Percentiles rank a stretch among this genome's conserved stretches.
Conservation (phyloP, 2,113 vertebrate genomes). For the Genyomyrus donnyi region DNA sequence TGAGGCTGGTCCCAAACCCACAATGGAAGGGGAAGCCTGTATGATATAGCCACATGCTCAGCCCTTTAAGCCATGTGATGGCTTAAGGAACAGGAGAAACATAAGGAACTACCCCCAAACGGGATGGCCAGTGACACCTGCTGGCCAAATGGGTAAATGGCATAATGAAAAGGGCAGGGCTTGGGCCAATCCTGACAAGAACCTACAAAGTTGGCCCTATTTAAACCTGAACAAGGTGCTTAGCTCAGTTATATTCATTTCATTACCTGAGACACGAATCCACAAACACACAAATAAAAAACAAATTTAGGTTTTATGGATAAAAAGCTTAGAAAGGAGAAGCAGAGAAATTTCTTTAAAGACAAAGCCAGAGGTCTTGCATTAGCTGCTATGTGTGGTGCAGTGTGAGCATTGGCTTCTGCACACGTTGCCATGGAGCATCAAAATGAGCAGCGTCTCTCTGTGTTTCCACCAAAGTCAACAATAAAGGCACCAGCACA, state of each 20-base stretch:
- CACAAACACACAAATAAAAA: not conserved
- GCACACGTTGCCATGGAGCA: not conserved
- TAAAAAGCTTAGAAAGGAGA: not conserved
- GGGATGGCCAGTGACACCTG: not conserved
- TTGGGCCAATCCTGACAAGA: not conserved
- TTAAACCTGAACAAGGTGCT: not conserved
- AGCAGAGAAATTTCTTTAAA: not conserved
- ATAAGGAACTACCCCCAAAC: not conserved
- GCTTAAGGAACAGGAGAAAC: not conserved
- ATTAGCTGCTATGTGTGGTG: not conserved
- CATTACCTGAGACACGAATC: not conserved
- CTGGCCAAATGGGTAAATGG: not conserved
- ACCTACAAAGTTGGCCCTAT: not conserved
- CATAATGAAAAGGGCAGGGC: not conserved
- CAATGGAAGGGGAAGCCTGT: not conserved
- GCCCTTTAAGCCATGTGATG: not conserved
- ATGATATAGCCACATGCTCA: not conserved
- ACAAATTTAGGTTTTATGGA: not conserved
- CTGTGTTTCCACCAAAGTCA: not conserved
- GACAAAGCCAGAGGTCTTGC: not conserved
- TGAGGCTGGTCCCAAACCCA: not conserved
- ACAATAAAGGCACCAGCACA: not conserved
- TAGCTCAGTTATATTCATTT: not conserved
- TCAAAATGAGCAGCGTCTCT: not conserved
- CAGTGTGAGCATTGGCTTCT: not conserved